Evolutionary conservation across 2,797 vertebrate species (phyloP), one percentile per base, ranked within the genome.

Genomic region (Sciurus carolinensis): DNA sequence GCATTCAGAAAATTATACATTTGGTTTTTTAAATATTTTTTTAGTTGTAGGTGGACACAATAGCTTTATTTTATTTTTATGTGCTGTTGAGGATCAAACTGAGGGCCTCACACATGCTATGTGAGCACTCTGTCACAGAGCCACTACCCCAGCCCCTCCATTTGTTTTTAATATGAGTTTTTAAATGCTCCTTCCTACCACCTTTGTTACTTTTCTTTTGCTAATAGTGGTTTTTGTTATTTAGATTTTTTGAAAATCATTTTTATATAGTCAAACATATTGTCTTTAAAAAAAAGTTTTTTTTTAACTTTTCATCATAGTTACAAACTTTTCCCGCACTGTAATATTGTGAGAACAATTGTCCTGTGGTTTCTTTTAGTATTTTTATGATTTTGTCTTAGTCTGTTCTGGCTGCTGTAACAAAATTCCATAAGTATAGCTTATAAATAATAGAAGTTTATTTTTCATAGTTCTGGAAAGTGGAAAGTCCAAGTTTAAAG

Each of bases 311-410:
- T 94, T 12, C 76, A 1, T 75, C 39, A 73, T 87, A 67, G 7
- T 95, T 90, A 90, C 62, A 95, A 90, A 79, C 12, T 24, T 12
- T 14, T 76, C 91, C 44, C 22, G 69, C 7, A 30, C 64, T 80
- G n/a, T 2, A 62, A 75, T 69, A 79, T 18, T 80, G 5, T 84
- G 52, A n/a, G 50, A 92, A 84, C 15, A 89, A 44, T 95, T 92
- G 39, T 94, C 36, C 57, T 87, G 14, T 79, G 66, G 30, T 80
- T 72, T 95, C 12, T 90, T 87, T 36, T 54, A 30, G 18, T 96
- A 52, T 91, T 95, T 93, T 97, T 85, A 85, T 87, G 87, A 28
- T 94, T 95, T 87, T 93, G 24, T 93, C 50, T 72, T n/a, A 50
- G 36, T 73, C 36, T 87, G 12, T 87, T 93, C 15, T 2, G 50